A percentile compares a stretch with the other conserved stretches of the same genome.
These are phyloP conservation scores for Poecilia wingei DNA, from an alignment of 2,797 vertebrate genomes.

Conservation along the genomic window DNA sequence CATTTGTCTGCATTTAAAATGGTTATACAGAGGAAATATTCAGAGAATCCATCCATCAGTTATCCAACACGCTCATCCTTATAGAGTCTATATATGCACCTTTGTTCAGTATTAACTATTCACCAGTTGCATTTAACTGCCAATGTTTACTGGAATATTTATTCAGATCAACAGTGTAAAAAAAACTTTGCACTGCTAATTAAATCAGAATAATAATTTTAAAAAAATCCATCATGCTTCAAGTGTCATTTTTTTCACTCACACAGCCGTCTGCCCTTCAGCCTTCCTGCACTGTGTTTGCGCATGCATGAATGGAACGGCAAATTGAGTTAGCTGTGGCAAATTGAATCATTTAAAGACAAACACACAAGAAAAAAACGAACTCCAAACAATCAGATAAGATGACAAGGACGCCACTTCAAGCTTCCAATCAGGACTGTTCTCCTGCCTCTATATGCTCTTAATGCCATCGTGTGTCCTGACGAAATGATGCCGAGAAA, in stretches of 20 bases:
- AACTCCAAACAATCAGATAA: constrained; percentile 7
- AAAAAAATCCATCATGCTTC: neutral
- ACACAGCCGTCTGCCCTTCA: neutral
- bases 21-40: neutral
- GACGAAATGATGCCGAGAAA: constrained; percentile 35
- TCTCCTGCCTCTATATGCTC: constrained; percentile 23
- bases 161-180: neutral
- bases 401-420: neutral
- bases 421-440: constrained; percentile 25
- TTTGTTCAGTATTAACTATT: neutral
- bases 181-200: neutral
- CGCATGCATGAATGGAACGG: neutral
- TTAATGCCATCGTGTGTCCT: constrained; percentile 19
- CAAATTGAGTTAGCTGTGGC: neutral
- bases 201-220: neutral
- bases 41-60: too few species aligned
- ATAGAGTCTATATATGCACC: neutral
- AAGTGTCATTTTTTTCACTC: neutral
- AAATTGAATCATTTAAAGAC: constrained; percentile 29
- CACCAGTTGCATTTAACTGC: neutral
- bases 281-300: neutral
- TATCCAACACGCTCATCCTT: too few species aligned
- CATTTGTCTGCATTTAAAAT: neutral
- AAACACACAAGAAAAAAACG: neutral
- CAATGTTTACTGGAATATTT: neutral